Conservation (phyloP, 2,888 invertebrate genomes). For the Monochamus alternatus region DNA sequence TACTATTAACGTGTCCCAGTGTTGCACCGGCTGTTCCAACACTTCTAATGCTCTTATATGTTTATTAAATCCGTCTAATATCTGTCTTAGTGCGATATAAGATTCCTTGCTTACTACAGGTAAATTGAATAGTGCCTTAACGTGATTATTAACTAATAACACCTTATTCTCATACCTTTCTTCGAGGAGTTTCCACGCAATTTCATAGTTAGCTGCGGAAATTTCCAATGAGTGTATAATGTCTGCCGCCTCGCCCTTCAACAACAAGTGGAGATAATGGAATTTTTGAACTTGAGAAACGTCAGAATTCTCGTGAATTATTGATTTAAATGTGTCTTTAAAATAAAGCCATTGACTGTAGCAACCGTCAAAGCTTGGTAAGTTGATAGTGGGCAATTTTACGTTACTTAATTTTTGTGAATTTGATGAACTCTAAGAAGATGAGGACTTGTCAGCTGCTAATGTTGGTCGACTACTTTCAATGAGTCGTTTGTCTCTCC, state of each 20-base stretch:
- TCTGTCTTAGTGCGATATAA: slow-evolving; percentile 10
- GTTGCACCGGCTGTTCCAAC: slow-evolving; percentile 15
- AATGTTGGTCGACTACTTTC: neutral
- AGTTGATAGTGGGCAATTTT: neutral
- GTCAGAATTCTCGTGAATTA: slow-evolving; percentile 11
- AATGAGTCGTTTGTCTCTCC: neutral
- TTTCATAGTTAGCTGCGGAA: slow-evolving; percentile 24
- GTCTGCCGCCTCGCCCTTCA: slow-evolving; percentile 29
- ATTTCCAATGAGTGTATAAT: slow-evolving; percentile 17
- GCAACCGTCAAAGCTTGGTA: neutral
- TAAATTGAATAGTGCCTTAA: slow-evolving; percentile 33
- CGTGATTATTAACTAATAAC: slow-evolving; percentile 14
- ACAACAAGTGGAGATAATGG: slow-evolving; percentile 20
- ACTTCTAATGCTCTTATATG: slow-evolving; percentile 27
- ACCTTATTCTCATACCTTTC: slow-evolving; percentile 27
- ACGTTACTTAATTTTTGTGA: neutral
- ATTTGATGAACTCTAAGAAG: too few relatives aligned
- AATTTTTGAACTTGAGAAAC: slow-evolving; percentile 23
- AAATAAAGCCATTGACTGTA: neutral
- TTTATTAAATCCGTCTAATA: slow-evolving; percentile 17
- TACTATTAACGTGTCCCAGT: slow-evolving; percentile 22
- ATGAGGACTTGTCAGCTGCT: too few relatives aligned
- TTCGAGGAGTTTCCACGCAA: slow-evolving; percentile 19
- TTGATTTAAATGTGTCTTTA: neutral
- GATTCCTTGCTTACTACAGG: slow-evolving; percentile 17